A percentile compares a stretch with the other conserved stretches of the same genome.
Conservation (phyloP, 35 echinoderm and acorn worm species). For the Ophiothrix spiculata region DNA sequence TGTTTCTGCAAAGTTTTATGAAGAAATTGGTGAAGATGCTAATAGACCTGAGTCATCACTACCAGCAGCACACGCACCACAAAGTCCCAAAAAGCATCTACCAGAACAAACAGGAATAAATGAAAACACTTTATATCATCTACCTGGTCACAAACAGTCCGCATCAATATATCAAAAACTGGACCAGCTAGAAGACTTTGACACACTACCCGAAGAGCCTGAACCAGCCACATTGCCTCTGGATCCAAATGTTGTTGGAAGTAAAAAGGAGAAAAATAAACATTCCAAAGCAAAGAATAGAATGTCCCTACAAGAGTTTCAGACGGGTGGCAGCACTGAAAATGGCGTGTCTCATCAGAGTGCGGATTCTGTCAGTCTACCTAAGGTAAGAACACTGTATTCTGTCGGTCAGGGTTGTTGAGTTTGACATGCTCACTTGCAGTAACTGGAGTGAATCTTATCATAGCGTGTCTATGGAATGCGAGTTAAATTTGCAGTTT, state of each 20-base stretch:
- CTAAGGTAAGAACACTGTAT: slow-evolving; percentile 28
- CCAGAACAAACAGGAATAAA: no score
- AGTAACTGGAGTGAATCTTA: no score
- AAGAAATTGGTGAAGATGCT: no score
- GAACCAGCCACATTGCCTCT: not conserved
- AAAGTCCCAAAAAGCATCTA: no score
- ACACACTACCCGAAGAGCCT: not conserved
- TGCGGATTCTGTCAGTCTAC: slow-evolving; percentile 32
- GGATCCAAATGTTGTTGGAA: not conserved
- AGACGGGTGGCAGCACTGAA: not conserved
- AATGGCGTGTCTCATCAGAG: slow-evolving; percentile 18
- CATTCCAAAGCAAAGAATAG: slow-evolving; percentile 40
- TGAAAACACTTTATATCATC: not conserved
- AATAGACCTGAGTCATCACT: no score
- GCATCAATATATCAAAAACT: not conserved
- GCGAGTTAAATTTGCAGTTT: no score
- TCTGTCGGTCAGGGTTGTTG: no score
- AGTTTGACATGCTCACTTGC: no score
- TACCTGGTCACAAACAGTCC: not conserved
- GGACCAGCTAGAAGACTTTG: not conserved
- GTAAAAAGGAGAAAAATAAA: slow-evolving; percentile 50
- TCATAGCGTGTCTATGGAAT: no score
- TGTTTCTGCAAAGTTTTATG: no score
- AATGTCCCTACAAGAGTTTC: slow-evolving; percentile 55
- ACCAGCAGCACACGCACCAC: no score